Evolutionary conservation across 2,888 invertebrate genomes (phyloP), one percentile per base, ranked within the genome.

Genomic region (Chrysina gloriosa): DNA sequence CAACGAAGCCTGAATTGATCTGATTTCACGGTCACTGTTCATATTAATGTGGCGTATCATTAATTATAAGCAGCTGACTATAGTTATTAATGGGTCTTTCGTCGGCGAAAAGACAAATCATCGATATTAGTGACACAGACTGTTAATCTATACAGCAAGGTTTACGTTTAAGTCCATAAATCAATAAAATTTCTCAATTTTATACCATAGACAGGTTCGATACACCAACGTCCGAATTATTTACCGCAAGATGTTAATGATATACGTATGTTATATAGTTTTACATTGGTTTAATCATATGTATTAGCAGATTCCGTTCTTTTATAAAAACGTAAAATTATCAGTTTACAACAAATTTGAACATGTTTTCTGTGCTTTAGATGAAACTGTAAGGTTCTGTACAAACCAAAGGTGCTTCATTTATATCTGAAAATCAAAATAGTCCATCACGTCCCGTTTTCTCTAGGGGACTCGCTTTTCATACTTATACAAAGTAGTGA

Each of bases 161-260:
- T 58, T 58, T 11, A 25, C 25, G 42, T 21, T 42, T 7, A 21
- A 7, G 11, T 42, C 25, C 27, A 61, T 61, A 61, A 61, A 61
- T 61, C 58, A 42, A 61, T 16, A 19, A 36, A 61, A 61, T 61
- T 61, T 45, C 58, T 61, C 42, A 42, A 42, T 61, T 61, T 29
- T 25, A 58, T 25, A 42, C 9, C 25, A 14, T 19, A 9, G 58
- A 42, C 42, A 14, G 25, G 7, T 6, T 3, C 42, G 6, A 42
- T 61, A 7, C 58, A 42, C 25, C 27, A 16, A 27, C 19, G 58
- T 42, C 42, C 27, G 27, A 27, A 61, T 61, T 61, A 61, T 61
- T 61, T 61, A 61, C 45, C 16, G 27, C 29, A n/a, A 9, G 14
- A 61, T 27, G 58, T 61, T 29, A 45, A 6, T 16, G 9, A n/a